Percentiles rank a stretch among this genome's conserved stretches.
These are phyloP conservation scores for Catagonus wagneri DNA, from an alignment of 2,113 vertebrate species.

Conservation along the genomic window DNA sequence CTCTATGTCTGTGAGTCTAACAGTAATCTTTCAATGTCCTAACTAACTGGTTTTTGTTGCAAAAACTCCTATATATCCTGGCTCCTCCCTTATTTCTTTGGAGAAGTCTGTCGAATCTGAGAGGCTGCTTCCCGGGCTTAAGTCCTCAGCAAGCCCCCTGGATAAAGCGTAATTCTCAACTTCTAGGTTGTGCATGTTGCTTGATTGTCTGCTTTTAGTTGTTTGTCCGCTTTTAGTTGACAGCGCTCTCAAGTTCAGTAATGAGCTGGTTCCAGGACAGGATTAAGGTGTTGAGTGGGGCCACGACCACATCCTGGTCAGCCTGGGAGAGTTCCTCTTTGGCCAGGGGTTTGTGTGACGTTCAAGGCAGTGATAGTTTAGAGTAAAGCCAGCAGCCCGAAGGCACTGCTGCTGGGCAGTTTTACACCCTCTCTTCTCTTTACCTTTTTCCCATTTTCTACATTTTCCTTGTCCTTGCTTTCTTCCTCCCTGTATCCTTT, in stretches of 20 bases:
- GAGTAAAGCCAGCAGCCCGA: accelerated
- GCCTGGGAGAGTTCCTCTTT: not conserved
- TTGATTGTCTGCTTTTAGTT: no score
- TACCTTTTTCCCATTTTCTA: not conserved
- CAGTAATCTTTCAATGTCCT: not conserved
- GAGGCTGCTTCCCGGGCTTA: not conserved
- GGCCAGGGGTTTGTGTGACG: not conserved
- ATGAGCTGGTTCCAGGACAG: not conserved
- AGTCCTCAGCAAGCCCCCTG: not conserved
- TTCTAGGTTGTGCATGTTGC: not conserved
- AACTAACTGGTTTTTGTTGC: not conserved
- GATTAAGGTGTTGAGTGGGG: not conserved
- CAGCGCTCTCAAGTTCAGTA: not conserved
- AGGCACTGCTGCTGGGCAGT: accelerated
- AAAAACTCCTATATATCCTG: not conserved
- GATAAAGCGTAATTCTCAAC: not conserved
- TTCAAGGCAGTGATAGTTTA: not conserved
- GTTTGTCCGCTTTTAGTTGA: no score
- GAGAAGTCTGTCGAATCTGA: not conserved
- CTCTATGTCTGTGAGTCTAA: no score
- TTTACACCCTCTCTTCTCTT: not conserved
- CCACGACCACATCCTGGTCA: not conserved
- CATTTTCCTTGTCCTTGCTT: not conserved
- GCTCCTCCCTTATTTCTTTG: not conserved
- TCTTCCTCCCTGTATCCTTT: not conserved